Percentiles rank a stretch among this genome's conserved stretches.
phyloP scores from a whole-genome alignment of 1,140 invertebrate species.

The Drosophila biarmipes region DNA sequence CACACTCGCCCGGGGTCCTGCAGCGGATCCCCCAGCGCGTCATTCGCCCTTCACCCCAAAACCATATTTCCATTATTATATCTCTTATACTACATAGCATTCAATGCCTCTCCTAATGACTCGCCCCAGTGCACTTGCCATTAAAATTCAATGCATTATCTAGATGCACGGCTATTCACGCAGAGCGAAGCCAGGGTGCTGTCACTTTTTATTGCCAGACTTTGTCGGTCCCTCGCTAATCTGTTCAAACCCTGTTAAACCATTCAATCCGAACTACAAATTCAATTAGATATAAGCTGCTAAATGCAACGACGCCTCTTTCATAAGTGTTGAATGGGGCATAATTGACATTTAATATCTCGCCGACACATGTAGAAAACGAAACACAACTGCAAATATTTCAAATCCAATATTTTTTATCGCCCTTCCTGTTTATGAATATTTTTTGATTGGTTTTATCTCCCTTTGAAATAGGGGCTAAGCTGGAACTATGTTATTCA shows the following conservation, averaged over 20 bases:
- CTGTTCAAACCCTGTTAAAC: background rate
- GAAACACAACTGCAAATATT: background rate
- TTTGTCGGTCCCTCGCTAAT: background rate
- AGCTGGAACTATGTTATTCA: background rate
- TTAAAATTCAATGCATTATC: slow-evolving; percentile 32
- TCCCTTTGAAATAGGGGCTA: background rate
- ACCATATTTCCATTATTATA: slow-evolving; percentile 20
- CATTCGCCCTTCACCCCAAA: slow-evolving; percentile 16
- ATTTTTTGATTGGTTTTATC: background rate
- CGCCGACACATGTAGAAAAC: background rate
- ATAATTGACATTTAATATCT: slow-evolving; percentile 12
- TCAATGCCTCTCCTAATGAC: background rate
- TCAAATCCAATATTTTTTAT: background rate
- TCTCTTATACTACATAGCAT: slow-evolving; percentile 3
- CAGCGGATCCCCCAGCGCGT: slow-evolving; percentile 17
- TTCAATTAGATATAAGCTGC: slow-evolving; percentile 24
- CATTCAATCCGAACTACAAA: background rate
- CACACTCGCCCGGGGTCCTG: slow-evolving; percentile 27
- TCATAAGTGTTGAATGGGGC: background rate
- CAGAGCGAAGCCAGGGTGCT: slow-evolving; percentile 3
- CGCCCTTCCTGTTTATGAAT: background rate
- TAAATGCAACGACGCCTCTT: slow-evolving; percentile 1
- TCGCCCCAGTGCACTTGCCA: slow-evolving; percentile 18
- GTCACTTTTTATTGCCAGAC: background rate
- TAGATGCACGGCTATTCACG: slow-evolving; percentile 14